Conservation (phyloP, 2,797 vertebrate species). For the Tangara arthus region DNA sequence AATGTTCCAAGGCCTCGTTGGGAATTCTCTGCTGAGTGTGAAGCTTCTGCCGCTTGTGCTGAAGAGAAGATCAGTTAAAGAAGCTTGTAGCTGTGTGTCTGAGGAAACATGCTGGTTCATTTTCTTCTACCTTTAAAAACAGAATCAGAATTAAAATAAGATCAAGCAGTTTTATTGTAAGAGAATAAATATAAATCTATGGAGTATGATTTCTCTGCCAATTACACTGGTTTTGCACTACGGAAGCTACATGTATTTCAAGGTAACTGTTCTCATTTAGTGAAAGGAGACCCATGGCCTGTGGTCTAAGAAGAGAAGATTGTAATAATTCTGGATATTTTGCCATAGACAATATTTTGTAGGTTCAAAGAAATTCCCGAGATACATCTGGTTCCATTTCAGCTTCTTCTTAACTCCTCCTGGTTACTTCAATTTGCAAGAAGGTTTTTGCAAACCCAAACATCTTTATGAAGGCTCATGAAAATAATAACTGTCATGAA, state of each 20-base stretch:
- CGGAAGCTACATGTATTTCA: neutral
- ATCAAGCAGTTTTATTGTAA: neutral
- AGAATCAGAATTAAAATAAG: slow-evolving; percentile 3
- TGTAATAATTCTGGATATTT: neutral
- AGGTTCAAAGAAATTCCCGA: neutral
- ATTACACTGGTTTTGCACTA: neutral
- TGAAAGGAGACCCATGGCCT: neutral
- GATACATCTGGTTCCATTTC: neutral
- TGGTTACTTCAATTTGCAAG: neutral
- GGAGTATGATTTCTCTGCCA: neutral
- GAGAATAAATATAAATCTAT: neutral
- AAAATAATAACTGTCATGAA: neutral
- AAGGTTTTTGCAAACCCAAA: neutral
- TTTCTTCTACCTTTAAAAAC: slow-evolving; percentile 16
- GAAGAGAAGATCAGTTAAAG: neutral
- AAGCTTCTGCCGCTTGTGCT: neutral
- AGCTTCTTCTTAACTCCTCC: neutral
- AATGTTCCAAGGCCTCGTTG: neutral
- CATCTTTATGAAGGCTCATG: neutral
- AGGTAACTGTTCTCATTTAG: neutral
- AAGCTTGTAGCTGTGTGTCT: neutral
- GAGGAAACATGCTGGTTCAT: neutral
- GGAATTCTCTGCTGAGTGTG: neutral
- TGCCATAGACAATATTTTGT: neutral
- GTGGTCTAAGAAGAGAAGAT: neutral